Base-by-base conservation (phyloP, 1,140 invertebrate species). In the Sycophila sp. region DNA sequence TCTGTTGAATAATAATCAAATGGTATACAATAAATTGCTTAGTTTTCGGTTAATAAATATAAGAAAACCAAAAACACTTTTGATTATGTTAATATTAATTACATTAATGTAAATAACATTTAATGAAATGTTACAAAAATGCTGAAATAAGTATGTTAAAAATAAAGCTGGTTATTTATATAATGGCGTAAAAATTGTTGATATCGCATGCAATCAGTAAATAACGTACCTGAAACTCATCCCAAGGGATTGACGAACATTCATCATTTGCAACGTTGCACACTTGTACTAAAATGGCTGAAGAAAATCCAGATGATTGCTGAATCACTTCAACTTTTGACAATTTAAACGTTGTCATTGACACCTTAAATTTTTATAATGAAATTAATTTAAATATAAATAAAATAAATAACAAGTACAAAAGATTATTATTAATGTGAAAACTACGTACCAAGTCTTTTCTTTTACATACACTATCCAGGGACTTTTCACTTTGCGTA, bases 211-310 rank as follows among this genome's bases (percentile, higher is more conserved):
- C 15, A 51, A 7, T 36, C 13, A 51, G 26, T 36, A 10, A 28
- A n/a, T 47, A 28, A 78, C 77, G 85, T 85, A 96, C 94, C 92
- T 97, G 95, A 87, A 98, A 94, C 86, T 97, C 95, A 80, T 97
- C 95, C 92, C 94, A 96, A 4, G 93, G 92, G 80, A 97, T 96
- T 51, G 94, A 92, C 7, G 91, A 89, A 81, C 94, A 96, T 82
- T 97, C 95, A 74, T 95, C 92, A 56, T 90, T 90, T 13, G 85
- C 87, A 8, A 97, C 85, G 75, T 94, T 91, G 7, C 91, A 90
- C 13, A 95, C 90, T 78, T 95, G 93, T 22, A 94, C 77, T 76
- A 94, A 91, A 8, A 96, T 87, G 0, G 89, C 84, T 0, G 94
- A 93, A n/a, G 89, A 87, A 58, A 92, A 90, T 4, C 91, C 92